A percentile compares a stretch with the other conserved stretches of the same genome.
Conservation (phyloP, 1,140 invertebrate species). For the Ephestia elutella region DNA sequence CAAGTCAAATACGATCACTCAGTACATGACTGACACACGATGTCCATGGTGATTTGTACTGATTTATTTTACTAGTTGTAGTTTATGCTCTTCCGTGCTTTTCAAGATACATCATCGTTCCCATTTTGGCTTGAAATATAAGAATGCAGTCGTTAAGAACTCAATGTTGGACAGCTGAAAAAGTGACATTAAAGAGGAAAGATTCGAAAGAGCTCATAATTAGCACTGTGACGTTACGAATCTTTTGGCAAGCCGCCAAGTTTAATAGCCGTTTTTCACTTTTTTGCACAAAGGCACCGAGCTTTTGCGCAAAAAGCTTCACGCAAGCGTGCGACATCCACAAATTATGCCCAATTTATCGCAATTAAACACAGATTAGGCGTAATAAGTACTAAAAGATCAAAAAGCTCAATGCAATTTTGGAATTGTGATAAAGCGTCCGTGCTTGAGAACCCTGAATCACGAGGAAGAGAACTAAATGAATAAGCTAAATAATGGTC, state of each 20-base stretch:
- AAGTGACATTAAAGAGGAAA: too few relatives aligned
- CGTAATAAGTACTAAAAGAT: not conserved
- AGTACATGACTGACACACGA: too few relatives aligned
- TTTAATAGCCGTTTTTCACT: constrained; percentile 14
- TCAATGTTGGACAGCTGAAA: too few relatives aligned
- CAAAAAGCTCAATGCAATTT: not conserved
- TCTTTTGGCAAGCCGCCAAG: constrained; percentile 20
- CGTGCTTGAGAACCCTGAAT: not conserved
- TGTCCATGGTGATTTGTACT: too few relatives aligned
- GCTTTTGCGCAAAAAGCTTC: constrained; percentile 5
- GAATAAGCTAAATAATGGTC: constrained; percentile 7
- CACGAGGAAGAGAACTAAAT: not conserved
- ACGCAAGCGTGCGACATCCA: constrained; percentile 16
- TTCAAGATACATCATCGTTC: too few relatives aligned
- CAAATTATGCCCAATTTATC: constrained; percentile 9
- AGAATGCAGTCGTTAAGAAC: too few relatives aligned
- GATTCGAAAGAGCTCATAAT: constrained; percentile 12
- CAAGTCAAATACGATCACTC: too few relatives aligned
- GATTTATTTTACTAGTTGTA: too few relatives aligned
- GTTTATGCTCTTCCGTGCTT: too few relatives aligned
- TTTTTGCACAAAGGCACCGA: constrained; percentile 15
- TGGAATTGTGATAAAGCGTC: not conserved
- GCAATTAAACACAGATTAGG: not conserved
- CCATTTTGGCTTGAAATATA: too few relatives aligned
- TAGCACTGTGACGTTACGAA: constrained; percentile 14